phyloP scores from a whole-genome alignment of 1,140 invertebrate species.

The Musca domestica region DNA sequence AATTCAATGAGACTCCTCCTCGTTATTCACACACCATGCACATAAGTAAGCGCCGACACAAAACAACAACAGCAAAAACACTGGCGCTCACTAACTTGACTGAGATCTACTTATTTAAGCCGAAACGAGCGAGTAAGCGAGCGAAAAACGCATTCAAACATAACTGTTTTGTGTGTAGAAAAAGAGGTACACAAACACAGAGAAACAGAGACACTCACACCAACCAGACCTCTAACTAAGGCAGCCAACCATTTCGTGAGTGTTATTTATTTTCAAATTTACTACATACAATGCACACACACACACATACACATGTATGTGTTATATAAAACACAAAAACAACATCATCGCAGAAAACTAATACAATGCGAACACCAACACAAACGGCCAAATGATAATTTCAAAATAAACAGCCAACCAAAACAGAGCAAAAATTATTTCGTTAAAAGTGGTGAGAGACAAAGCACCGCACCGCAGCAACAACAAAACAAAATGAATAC shows the following conservation, averaged over 20 bases:
- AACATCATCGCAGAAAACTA: constrained; percentile 7
- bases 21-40: background rate
- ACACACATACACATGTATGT: no score
- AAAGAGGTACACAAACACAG: no score
- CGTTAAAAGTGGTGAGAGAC: no score
- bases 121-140: no score
- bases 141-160: background rate
- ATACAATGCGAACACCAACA: constrained; percentile 3
- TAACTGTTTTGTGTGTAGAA: background rate
- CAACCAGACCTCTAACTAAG: no score
- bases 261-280: no score
- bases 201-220: background rate
- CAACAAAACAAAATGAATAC: constrained; percentile 15
- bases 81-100: background rate
- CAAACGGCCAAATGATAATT: constrained; percentile 8
- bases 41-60: background rate
- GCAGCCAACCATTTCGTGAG: no score
- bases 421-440: constrained; percentile 16
- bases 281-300: no score
- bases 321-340: background rate
- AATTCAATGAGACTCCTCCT: constrained; percentile 9
- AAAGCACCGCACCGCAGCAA: background rate
- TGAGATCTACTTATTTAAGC: background rate
- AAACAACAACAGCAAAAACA: background rate
- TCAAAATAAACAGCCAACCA: constrained; percentile 17